These are phyloP conservation scores for Teleiodes luculella DNA, from an alignment of 2,888 invertebrate species.

Conservation along the genomic window DNA sequence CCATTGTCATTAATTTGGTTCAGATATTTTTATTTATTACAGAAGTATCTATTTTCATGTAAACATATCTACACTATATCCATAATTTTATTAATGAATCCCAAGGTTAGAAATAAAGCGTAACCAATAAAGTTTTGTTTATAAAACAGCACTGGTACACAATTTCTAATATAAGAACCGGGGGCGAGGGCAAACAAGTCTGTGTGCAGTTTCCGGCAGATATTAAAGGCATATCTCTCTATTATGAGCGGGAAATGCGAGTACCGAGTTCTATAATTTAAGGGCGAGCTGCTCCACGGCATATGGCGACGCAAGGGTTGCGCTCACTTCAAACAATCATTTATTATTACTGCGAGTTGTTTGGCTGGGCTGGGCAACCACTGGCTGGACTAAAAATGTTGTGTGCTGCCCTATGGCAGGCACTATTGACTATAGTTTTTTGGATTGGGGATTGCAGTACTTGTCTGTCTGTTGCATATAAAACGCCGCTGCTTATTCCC, in stretches of 20 bases:
- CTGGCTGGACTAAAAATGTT: too few relatives aligned
- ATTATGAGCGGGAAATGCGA: conserved; percentile 71
- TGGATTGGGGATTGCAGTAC: too few relatives aligned
- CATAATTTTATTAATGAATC: too few relatives aligned
- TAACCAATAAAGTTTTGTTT: background rate
- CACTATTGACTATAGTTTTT: too few relatives aligned
- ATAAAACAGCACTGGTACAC: conserved; percentile 28
- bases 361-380: too few relatives aligned
- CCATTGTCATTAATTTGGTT: too few relatives aligned
- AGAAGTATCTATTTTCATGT: too few relatives aligned
- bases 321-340: background rate
- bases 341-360: background rate
- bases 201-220: conserved; percentile 68
- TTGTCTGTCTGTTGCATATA: too few relatives aligned
- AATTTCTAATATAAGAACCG: conserved; percentile 69
- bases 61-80: too few relatives aligned
- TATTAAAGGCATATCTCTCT: conserved; percentile 79
- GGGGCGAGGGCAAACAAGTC: conserved; percentile 73
- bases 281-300: conserved; percentile 64
- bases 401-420: too few relatives aligned
- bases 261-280: conserved; percentile 77
- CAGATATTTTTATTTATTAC: too few relatives aligned
- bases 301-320: conserved; percentile 57
- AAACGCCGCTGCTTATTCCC: too few relatives aligned
- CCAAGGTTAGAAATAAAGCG: background rate